A percentile compares a stretch with the other conserved stretches of the same genome.
These are phyloP conservation scores for Sinelater perroti DNA, from an alignment of 2,888 invertebrate species.

Conservation along the genomic window DNA sequence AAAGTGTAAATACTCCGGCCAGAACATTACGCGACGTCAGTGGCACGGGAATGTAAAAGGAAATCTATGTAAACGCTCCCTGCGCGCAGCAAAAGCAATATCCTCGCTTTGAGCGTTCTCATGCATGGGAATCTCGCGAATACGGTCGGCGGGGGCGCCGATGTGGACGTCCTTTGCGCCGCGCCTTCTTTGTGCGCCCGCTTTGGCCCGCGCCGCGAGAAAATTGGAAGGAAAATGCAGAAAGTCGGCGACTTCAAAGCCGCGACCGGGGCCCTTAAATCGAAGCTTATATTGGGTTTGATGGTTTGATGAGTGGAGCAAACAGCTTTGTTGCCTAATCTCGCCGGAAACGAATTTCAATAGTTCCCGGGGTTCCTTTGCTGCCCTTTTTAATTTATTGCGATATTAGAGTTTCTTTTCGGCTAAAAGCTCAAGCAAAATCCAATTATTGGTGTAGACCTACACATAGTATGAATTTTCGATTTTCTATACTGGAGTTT, in stretches of 20 bases:
- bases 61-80: slow-evolving; percentile 33
- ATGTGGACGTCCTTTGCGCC: slow-evolving; percentile 7
- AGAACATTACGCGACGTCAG: slow-evolving; percentile 11
- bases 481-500: too few species aligned
- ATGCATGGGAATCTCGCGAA: slow-evolving; percentile 28
- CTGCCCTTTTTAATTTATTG: too few species aligned
- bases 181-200: not conserved
- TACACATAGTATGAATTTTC: too few species aligned
- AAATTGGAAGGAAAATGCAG: slow-evolving; percentile 5
- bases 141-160: not conserved
- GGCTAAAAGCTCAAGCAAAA: too few species aligned
- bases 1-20: slow-evolving; percentile 12
- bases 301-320: too few species aligned
- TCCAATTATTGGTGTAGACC: too few species aligned
- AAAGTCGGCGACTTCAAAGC: slow-evolving; percentile 6
- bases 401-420: too few species aligned
- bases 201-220: not conserved
- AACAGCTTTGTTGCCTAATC: too few species aligned
- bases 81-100: slow-evolving; percentile 33
- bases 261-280: too few species aligned
- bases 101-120: slow-evolving; percentile 34
- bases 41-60: slow-evolving; percentile 31
- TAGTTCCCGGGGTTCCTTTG: too few species aligned
- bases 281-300: too few species aligned
- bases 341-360: too few species aligned